These are phyloP conservation scores for Hyperopisus bebe DNA, from an alignment of 2,113 vertebrate species.

Conservation along the genomic window DNA sequence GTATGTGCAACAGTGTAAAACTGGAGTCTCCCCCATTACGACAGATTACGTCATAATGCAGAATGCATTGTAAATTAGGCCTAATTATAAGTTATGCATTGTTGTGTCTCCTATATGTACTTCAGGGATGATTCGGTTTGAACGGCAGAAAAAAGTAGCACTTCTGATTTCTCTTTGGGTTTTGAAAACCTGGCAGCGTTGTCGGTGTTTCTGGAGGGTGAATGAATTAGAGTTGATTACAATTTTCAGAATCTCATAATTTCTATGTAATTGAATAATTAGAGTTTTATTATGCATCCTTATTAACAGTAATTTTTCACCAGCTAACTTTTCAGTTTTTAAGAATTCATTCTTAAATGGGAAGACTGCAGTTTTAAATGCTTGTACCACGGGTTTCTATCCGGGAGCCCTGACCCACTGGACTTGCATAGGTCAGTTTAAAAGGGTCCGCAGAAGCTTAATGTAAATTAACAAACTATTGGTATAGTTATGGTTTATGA, in stretches of 20 bases:
- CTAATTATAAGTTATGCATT: neutral
- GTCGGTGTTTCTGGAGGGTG: neutral
- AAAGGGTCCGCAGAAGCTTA: neutral
- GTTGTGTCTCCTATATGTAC: neutral
- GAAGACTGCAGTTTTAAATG: neutral
- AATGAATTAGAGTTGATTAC: neutral
- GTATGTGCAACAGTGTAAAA: neutral
- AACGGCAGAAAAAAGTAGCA: neutral
- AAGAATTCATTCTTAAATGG: neutral
- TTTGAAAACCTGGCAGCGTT: neutral
- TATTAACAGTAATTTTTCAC: neutral
- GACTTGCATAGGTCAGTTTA: neutral
- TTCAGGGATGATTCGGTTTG: neutral
- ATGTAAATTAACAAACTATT: neutral
- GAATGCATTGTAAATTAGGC: neutral
- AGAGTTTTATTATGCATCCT: neutral
- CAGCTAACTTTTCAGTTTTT: neutral
- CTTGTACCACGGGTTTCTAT: neutral
- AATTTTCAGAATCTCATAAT: neutral
- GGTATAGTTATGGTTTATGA: neutral
- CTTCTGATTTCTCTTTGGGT: neutral
- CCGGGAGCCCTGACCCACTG: neutral
- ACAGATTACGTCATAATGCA: neutral
- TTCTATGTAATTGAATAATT: neutral
- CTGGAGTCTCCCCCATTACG: neutral